Percentiles rank a stretch among this genome's conserved stretches.
These are phyloP conservation scores for Gavia stellata DNA, from an alignment of 2,113 vertebrate genomes.

Conservation along the genomic window DNA sequence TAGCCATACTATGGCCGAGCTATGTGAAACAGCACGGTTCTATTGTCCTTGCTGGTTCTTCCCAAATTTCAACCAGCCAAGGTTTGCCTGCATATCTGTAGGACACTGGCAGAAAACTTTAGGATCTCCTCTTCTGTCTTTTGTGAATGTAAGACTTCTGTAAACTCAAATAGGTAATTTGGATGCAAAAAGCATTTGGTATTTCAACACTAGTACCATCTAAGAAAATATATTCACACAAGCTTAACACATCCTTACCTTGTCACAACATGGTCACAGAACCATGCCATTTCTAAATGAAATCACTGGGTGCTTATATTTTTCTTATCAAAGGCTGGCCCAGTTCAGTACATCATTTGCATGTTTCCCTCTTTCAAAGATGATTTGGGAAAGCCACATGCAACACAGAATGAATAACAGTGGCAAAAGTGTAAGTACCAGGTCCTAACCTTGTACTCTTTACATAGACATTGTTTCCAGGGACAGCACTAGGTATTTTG, in stretches of 20 bases:
- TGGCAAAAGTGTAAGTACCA: neutral
- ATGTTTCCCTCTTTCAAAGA: neutral
- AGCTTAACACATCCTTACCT: neutral
- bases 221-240: neutral
- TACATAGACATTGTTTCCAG: neutral
- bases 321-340: constrained; percentile 37
- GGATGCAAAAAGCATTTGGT: neutral
- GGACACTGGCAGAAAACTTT: neutral
- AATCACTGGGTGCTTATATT: neutral
- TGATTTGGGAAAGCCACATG: neutral
- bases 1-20: neutral
- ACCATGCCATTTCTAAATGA: neutral
- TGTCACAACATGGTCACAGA: neutral
- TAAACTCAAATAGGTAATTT: neutral
- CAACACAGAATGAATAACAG: neutral
- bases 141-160: neutral
- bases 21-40: neutral
- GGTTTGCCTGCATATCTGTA: neutral
- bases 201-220: neutral
- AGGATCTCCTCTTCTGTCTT: neutral
- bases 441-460: neutral
- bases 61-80: neutral
- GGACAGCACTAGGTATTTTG: neutral
- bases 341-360: neutral
- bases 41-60: neutral